phyloP scores from a whole-genome alignment of 2,113 vertebrate genomes.

The Columbina picui region DNA sequence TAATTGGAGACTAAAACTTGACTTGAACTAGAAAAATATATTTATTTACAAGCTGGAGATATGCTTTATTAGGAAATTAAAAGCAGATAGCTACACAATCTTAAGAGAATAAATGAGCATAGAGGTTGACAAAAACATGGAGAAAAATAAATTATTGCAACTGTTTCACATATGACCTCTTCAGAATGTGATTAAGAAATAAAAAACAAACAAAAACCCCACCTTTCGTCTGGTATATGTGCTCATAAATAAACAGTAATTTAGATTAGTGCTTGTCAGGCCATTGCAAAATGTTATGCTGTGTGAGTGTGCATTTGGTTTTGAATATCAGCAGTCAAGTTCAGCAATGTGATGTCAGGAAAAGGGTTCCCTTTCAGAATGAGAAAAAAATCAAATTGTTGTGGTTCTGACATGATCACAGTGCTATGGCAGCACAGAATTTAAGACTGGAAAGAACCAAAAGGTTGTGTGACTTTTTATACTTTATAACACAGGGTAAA shows the following conservation, averaged over 20 bases:
- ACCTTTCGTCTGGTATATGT: not conserved
- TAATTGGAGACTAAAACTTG: not conserved
- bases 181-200: constrained; percentile 31
- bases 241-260: not conserved
- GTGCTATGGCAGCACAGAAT: not conserved
- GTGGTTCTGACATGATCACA: not conserved
- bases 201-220: not conserved
- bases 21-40: not conserved
- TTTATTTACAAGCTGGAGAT: not conserved
- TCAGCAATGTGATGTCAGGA: not conserved
- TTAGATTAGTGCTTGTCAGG: not conserved
- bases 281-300: not conserved
- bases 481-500: not conserved
- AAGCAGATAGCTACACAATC: not conserved
- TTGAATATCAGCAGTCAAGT: not conserved
- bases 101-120: not conserved
- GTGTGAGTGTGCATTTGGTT: not conserved
- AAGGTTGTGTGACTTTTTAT: not conserved
- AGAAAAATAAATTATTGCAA: not conserved
- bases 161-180: constrained; percentile 16
- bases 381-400: not conserved
- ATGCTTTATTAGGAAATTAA: constrained; percentile 15
- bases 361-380: not conserved
- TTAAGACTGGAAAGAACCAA: not conserved
- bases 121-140: not conserved